phyloP scores from a whole-genome alignment of 1,140 invertebrate genomes.

The Drosophila melanica region DNA sequence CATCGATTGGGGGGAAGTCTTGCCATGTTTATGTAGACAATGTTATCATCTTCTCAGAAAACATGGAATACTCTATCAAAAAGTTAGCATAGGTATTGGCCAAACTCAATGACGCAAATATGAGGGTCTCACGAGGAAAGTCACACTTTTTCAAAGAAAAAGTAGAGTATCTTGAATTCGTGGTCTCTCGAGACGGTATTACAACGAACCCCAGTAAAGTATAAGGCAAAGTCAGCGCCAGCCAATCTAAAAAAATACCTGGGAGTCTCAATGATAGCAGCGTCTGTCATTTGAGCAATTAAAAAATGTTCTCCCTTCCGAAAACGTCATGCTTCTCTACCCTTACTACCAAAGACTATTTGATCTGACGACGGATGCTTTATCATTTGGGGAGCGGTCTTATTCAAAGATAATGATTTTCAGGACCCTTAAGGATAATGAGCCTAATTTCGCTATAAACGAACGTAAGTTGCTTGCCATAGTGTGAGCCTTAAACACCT shows the following conservation, averaged over 20 bases:
- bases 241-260: conserved; percentile 14
- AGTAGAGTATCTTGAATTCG: conserved; percentile 31
- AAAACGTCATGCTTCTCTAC: conserved; percentile 14
- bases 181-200: conserved; percentile 20
- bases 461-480: conserved; percentile 1
- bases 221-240: conserved; percentile 5
- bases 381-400: neutral
- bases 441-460: neutral
- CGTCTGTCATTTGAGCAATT: conserved; percentile 1
- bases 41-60: conserved; percentile 41
- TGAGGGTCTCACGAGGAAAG: conserved; percentile 84
- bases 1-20: too few relatives aligned
- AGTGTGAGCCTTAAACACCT: conserved; percentile 1
- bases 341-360: conserved; percentile 5
- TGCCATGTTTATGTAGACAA: too few relatives aligned
- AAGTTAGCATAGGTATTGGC: too few relatives aligned
- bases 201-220: conserved; percentile 5
- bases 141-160: conserved; percentile 71
- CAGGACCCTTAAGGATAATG: neutral
- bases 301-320: conserved; percentile 6
- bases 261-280: neutral
- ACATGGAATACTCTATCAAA: conserved; percentile 17
- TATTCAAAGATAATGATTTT: neutral
- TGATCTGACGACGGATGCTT: neutral
- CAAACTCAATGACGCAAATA: conserved; percentile 34